Percentiles rank a stretch among this genome's conserved stretches.
phyloP scores from a whole-genome alignment of 2,113 vertebrate genomes.

The Motacilla alba region DNA sequence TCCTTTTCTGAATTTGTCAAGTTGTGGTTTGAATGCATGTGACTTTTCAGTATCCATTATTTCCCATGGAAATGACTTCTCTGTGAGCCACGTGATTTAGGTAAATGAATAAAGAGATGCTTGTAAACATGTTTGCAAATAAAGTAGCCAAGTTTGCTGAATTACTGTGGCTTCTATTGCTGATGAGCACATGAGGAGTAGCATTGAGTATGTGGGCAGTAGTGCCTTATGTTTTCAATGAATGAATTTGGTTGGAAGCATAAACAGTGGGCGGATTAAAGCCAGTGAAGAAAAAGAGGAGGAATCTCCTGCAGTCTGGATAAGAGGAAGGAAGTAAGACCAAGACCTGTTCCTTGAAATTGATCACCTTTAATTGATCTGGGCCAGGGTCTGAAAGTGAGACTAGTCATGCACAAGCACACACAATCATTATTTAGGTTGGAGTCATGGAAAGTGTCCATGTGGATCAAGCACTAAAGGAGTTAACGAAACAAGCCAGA shows the following conservation, averaged over 20 bases:
- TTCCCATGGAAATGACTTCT: neutral
- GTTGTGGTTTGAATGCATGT: neutral
- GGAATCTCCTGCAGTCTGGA: neutral
- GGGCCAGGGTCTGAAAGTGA: neutral
- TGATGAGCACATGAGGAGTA: neutral
- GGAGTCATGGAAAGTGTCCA: neutral
- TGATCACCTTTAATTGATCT: neutral
- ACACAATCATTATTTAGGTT: neutral
- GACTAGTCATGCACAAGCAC: neutral
- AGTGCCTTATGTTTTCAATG: conserved; percentile 29
- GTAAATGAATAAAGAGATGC: neutral
- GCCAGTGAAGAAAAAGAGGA: neutral
- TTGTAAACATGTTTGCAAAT: conserved; percentile 28
- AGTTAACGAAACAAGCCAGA: neutral
- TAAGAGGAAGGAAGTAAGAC: neutral
- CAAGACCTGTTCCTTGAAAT: neutral
- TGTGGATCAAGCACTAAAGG: neutral
- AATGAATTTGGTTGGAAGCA: neutral
- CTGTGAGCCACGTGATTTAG: neutral
- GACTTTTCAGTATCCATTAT: neutral
- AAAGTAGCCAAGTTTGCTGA: neutral
- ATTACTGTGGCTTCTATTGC: neutral
- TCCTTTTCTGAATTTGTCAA: neutral
- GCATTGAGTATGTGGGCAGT: conserved; percentile 1
- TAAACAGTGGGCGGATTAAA: conserved; percentile 15